These are phyloP conservation scores for Tetramorium alpestre DNA, from an alignment of 1,140 invertebrate genomes.

Conservation along the genomic window DNA sequence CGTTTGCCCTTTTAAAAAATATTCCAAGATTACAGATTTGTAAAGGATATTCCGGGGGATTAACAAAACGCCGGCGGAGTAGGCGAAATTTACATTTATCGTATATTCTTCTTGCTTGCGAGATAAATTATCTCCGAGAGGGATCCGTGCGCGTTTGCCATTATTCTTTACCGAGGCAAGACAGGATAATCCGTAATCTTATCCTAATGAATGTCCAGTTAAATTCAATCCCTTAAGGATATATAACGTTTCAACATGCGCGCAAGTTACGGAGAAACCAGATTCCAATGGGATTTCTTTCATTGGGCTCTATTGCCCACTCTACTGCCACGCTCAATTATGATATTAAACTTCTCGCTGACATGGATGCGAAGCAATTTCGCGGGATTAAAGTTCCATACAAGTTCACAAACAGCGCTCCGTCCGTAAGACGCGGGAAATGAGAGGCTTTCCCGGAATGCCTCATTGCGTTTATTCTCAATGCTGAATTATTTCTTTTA, in stretches of 20 bases:
- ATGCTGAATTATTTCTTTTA: conserved; percentile 48
- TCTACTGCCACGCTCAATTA: conserved; percentile 45
- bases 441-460: conserved; percentile 24
- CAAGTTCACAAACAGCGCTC: conserved; percentile 57
- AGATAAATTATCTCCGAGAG: conserved; percentile 49
- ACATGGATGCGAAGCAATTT: conserved; percentile 54
- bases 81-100: conserved; percentile 56
- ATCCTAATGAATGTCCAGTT: conserved; percentile 57
- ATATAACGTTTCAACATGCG: conserved; percentile 35
- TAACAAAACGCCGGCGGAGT: neutral
- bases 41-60: conserved; percentile 22
- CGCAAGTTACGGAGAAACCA: neutral
- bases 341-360: conserved; percentile 55
- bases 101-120: conserved; percentile 47
- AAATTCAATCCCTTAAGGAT: conserved; percentile 27
- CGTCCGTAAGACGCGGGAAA: conserved; percentile 35
- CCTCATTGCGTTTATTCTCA: conserved; percentile 12
- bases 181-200: conserved; percentile 44
- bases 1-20: neutral
- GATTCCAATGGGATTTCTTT: conserved; percentile 40
- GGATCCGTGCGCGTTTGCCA: conserved; percentile 36
- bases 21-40: conserved; percentile 1
- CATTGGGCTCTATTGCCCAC: conserved; percentile 30
- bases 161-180: conserved; percentile 34
- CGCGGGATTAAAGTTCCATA: conserved; percentile 65